Evolutionary conservation across 2,113 vertebrate genomes (phyloP).

Genomic region (Dicaeum eximium): DNA sequence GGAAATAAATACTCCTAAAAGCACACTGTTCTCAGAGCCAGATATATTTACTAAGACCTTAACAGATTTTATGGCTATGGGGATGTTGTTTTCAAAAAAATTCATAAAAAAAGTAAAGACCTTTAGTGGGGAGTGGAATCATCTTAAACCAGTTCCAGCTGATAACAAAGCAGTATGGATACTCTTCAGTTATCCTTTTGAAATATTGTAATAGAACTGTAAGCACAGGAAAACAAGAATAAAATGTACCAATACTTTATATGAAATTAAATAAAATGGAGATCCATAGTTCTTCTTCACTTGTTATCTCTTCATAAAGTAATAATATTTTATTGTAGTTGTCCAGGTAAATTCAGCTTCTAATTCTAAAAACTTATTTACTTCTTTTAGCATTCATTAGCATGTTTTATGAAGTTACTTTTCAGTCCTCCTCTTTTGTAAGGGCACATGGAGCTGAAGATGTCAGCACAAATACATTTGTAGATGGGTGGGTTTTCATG

Average conservation of each 20-base stretch:
- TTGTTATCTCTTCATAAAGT: not conserved
- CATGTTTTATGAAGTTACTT: not conserved
- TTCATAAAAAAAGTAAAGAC: not conserved
- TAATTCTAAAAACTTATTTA: not conserved
- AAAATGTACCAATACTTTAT: not conserved
- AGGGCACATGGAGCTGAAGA: not conserved
- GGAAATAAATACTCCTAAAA: not conserved
- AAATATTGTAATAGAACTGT: not conserved
- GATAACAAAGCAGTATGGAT: not conserved
- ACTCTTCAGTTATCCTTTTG: not conserved
- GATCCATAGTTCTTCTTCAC: not conserved
- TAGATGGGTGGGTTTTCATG: not conserved
- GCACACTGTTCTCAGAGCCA: not conserved
- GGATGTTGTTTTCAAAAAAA: not conserved
- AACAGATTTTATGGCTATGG: not conserved
- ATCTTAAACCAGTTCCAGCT: not conserved
- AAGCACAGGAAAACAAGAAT: not conserved
- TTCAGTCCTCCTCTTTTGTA: not conserved
- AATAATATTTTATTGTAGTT: not conserved
- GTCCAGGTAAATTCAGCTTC: not conserved
- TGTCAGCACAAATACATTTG: not conserved
- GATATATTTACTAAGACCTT: not conserved
- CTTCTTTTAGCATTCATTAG: not conserved
- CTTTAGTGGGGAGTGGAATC: not conserved
- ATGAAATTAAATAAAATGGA: not conserved